Conservation (phyloP, 2,797 vertebrate species). For the Gallinago stenura region DNA sequence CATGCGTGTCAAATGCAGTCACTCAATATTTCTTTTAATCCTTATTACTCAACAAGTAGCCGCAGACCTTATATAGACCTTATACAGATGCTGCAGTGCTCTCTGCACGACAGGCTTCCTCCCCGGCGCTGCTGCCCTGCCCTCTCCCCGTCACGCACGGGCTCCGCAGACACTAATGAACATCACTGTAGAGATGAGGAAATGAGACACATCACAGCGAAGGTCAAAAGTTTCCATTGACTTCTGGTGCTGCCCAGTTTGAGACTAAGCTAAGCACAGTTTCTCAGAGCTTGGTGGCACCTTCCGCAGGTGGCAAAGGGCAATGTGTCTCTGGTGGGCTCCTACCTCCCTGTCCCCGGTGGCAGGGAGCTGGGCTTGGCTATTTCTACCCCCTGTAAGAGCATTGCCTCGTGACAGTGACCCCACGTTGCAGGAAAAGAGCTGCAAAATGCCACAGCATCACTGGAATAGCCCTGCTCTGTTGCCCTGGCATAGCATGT, state of each 20-base stretch:
- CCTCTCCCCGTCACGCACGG: background rate
- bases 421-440: background rate
- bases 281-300: background rate
- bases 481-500: rapidly evolving
- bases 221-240: conserved; percentile 62
- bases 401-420: background rate
- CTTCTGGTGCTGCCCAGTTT: conserved; percentile 42
- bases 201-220: conserved; percentile 35
- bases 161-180: background rate
- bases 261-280: background rate
- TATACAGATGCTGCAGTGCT: background rate
- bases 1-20: rapidly evolving
- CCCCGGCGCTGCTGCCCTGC: background rate
- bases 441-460: background rate
- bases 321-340: background rate
- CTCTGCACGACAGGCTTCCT: background rate
- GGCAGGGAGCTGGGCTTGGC: background rate
- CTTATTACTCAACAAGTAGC: background rate
- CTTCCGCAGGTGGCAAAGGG: background rate
- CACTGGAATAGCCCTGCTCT: background rate
- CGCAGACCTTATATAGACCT: background rate
- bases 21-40: background rate
- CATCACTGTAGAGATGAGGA: background rate
- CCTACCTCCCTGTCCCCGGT: background rate
- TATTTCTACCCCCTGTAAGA: background rate